Conservation (phyloP, 1,140 invertebrate genomes). For the Conus betulinus region DNA sequence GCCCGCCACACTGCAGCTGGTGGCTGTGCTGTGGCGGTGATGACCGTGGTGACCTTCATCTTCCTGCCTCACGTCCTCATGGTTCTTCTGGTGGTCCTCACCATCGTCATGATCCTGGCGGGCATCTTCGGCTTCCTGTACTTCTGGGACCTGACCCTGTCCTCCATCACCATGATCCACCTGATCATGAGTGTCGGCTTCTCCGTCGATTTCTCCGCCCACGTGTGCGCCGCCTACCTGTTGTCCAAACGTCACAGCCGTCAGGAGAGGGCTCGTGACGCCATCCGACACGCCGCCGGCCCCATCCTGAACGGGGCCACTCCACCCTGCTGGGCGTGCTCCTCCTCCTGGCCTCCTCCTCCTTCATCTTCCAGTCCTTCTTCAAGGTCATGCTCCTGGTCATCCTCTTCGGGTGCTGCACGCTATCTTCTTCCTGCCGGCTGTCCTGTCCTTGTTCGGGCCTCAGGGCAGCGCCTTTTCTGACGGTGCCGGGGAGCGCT, state of each 20-base stretch:
- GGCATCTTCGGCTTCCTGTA: conserved; percentile 98
- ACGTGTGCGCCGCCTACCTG: conserved; percentile 98
- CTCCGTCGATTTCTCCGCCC: conserved; percentile 98
- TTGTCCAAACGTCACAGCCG: conserved; percentile 79
- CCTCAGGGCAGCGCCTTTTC: conserved; percentile 28
- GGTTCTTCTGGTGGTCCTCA: conserved; percentile 95
- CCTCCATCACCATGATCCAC: conserved; percentile 99
- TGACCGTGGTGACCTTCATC: conserved; percentile 97
- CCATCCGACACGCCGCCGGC: conserved; percentile 91
- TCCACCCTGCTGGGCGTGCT: conserved; percentile 95
- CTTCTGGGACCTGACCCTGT: conserved; percentile 94
- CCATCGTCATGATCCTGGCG: conserved; percentile 95
- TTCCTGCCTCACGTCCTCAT: conserved; percentile 97
- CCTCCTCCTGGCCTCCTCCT: conserved; percentile 90
- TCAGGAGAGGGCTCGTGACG: conserved; percentile 86
- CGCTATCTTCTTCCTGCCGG: conserved; percentile 92
- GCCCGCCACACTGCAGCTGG: conserved; percentile 93
- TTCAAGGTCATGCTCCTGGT: conserved; percentile 99
- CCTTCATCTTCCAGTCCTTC: conserved; percentile 97
- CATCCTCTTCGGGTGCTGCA: conserved; percentile 95
- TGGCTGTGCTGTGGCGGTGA: conserved; percentile 92
- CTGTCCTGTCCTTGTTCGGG: conserved; percentile 84
- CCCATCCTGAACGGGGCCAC: conserved; percentile 97
- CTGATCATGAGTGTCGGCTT: conserved; percentile 99
- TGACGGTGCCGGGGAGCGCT: not conserved